Base-by-base conservation (phyloP, 2,113 vertebrate genomes). In the Melanotaenia duboulayi region DNA sequence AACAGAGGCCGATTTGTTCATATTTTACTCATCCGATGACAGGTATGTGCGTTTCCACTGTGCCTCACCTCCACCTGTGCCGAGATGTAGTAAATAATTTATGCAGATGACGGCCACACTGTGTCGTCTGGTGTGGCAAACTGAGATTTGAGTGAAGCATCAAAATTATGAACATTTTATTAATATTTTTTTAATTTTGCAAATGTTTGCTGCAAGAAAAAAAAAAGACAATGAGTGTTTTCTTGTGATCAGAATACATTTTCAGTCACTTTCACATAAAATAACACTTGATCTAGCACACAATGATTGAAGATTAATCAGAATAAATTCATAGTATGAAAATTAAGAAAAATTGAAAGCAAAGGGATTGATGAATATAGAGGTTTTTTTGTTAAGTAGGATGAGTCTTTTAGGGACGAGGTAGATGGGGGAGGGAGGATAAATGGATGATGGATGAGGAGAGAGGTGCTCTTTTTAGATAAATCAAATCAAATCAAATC, bases 1-100 rank as follows among this genome's bases (percentile, higher is more conserved):
- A 75, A 76, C 78, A 82, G 49, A 66, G 55, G 78, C 64, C 20
- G 4, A 89, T 81, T 83, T 86, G 78, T 86, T 85, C 78, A 68
- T 82, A 82, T 91, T 82, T 83, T 88, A 89, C 66, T 50, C 72
- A 83, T 60, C 23, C 28, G 59, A 73, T 87, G 83, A 74, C 80
- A 71, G 83, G 60, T 76, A 22, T 20, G 67, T 57, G 20, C 17
- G 16, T 44, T 56, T 77, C 44, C 44, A 58, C 63, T 17, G 67
- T 82, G 73, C 49, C 78, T 32, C 60, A 8, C 77, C 78, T 71
- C 42, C 72, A 40, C 68, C 74, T 78, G 80, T 62, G 73, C 49
- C 4, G 13, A 49, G 65, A 78, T 11, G 24, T 20, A 0, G 65
- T 84, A 74, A 74, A 84, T 82, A 54, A 78, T 84, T 80, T 51